Conservation (phyloP, 2,797 vertebrate species). For the Brachyalestes nurse region DNA sequence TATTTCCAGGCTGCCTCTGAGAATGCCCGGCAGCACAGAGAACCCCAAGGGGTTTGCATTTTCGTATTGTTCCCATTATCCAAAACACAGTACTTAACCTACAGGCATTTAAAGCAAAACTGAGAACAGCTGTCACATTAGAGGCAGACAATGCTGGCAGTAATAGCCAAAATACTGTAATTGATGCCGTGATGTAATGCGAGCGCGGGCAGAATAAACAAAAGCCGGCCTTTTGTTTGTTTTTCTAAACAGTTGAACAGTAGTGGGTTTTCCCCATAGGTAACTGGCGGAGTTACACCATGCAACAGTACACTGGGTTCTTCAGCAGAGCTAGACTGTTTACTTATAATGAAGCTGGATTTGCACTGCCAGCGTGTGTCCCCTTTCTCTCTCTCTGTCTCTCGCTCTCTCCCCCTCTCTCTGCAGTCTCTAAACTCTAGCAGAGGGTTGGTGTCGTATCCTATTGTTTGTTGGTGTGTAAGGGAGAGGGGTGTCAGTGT, state of each 20-base stretch:
- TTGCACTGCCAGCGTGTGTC: conserved; percentile 43
- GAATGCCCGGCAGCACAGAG: conserved; percentile 81
- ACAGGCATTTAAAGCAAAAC: conserved; percentile 65
- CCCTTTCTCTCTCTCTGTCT: conserved; percentile 19
- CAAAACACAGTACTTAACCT: conserved; percentile 69
- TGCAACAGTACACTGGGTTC: conserved; percentile 60
- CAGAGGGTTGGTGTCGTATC: conserved; percentile 59
- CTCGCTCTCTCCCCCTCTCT: conserved; percentile 18
- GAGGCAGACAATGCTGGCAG: conserved; percentile 59
- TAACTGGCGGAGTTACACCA: conserved; percentile 44
- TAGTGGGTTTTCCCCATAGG: conserved; percentile 57
- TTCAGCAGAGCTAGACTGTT: conserved; percentile 65
- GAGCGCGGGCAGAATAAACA: conserved; percentile 62
- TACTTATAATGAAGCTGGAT: conserved; percentile 45
- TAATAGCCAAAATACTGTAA: conserved; percentile 63
- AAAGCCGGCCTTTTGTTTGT: conserved; percentile 50
- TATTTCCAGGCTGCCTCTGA: conserved; percentile 86
- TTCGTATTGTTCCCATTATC: conserved; percentile 67
- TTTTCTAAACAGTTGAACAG: conserved; percentile 52
- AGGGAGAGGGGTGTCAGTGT: conserved; percentile 33
- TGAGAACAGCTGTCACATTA: conserved; percentile 68
- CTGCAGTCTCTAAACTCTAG: conserved; percentile 56
- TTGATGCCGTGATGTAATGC: conserved; percentile 63
- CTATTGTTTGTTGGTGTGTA: conserved; percentile 51
- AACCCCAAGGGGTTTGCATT: conserved; percentile 75